These are phyloP conservation scores for Acropora yongei DNA, from an alignment of 64 coral and sea anemone genomes.

Conservation along the genomic window DNA sequence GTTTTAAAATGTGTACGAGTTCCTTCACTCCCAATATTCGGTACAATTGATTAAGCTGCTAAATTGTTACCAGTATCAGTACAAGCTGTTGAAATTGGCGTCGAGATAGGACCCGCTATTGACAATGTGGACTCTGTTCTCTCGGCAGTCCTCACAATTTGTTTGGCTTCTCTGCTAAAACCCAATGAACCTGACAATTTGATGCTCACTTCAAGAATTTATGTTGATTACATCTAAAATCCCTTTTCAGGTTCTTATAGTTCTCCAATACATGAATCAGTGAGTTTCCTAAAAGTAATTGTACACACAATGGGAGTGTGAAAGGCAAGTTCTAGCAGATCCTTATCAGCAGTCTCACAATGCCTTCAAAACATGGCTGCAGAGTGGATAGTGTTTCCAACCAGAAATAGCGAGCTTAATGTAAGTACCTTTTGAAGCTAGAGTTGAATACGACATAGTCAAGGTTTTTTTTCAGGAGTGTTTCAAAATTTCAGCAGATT, in stretches of 20 bases:
- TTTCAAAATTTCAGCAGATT: not conserved
- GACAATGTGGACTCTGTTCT: not conserved
- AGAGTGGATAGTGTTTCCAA: slow-evolving; percentile 31
- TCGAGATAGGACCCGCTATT: not conserved
- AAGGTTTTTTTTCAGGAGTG: not conserved
- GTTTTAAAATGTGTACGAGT: not conserved
- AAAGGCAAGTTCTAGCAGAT: slow-evolving; percentile 20
- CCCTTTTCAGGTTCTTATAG: slow-evolving; percentile 17
- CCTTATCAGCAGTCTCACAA: not conserved
- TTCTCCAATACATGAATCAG: not conserved
- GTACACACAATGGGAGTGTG: slow-evolving; percentile 23
- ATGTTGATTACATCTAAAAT: slow-evolving; percentile 6
- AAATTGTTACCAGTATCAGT: not conserved
- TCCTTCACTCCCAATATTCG: no score
- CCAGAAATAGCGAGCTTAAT: slow-evolving; percentile 11
- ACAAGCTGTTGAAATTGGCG: not conserved
- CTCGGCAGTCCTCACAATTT: not conserved
- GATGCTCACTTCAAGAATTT: not conserved
- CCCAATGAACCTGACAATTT: not conserved
- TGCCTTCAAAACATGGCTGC: slow-evolving; percentile 1
- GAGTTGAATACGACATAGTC: not conserved
- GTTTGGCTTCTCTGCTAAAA: not conserved
- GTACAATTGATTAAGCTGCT: not conserved
- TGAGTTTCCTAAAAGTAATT: slow-evolving; percentile 43
- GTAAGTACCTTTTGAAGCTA: slow-evolving; percentile 39